These are phyloP conservation scores for Eumaeus atala DNA, from an alignment of 1,140 invertebrate genomes.

Conservation along the genomic window DNA sequence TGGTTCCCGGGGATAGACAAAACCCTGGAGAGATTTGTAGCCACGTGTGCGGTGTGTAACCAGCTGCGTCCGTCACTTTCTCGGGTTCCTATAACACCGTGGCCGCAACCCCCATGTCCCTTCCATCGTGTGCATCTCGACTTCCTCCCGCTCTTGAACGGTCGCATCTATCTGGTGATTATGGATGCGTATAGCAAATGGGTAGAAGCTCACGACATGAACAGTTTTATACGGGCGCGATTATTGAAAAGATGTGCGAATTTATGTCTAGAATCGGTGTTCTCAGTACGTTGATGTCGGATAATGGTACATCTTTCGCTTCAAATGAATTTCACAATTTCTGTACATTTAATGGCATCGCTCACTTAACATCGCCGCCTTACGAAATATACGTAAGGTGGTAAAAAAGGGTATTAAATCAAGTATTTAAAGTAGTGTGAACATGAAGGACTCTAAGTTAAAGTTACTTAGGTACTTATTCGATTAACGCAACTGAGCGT, in stretches of 20 bases:
- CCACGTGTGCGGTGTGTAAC: too few relatives aligned
- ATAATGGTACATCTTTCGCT: constrained; percentile 26
- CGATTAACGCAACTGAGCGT: too few relatives aligned
- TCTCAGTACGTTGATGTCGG: constrained; percentile 23
- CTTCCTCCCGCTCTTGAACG: background rate
- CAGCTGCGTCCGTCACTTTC: too few relatives aligned
- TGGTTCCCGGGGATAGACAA: too few relatives aligned
- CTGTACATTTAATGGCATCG: constrained; percentile 24
- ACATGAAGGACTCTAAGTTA: constrained; percentile 10
- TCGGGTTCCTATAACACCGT: too few relatives aligned
- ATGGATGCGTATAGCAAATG: too few relatives aligned
- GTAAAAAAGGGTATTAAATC: constrained; percentile 22
- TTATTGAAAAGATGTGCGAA: constrained; percentile 24
- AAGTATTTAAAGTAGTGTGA: constrained; percentile 13
- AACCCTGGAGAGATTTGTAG: too few relatives aligned
- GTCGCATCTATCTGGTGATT: constrained; percentile 17
- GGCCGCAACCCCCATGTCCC: constrained; percentile 31
- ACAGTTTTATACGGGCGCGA: constrained; percentile 14
- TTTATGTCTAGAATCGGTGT: constrained; percentile 26
- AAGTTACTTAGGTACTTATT: constrained; percentile 18
- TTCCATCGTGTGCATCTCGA: constrained; percentile 17
- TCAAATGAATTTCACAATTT: constrained; percentile 25
- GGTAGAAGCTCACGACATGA: constrained; percentile 28
- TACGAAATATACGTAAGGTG: constrained; percentile 31
- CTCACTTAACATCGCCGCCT: too few relatives aligned